Evolutionary conservation across 2,113 vertebrate genomes (phyloP).

Genomic region (Athene cunicularia): DNA sequence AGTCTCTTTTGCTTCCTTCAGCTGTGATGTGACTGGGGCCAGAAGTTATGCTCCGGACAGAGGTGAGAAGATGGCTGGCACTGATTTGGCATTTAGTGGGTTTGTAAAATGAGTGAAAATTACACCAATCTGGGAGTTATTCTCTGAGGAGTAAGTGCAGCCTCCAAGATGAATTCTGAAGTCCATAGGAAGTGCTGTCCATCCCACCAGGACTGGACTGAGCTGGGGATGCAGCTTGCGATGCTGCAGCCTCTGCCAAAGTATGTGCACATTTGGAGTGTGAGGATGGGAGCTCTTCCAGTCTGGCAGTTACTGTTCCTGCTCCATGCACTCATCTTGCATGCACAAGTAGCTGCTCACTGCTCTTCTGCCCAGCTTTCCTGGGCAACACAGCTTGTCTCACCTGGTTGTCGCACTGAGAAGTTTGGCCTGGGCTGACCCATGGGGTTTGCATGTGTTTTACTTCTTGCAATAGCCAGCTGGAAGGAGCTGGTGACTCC

Average conservation of each 20-base stretch:
- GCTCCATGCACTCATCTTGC: neutral
- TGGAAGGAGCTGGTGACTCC: neutral
- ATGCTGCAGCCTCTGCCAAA: neutral
- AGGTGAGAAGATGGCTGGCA: neutral
- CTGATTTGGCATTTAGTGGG: neutral
- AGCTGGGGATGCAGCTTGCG: accelerated
- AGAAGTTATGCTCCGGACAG: neutral
- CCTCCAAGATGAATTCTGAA: neutral
- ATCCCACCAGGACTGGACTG: neutral
- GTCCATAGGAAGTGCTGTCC: neutral
- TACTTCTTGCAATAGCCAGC: neutral
- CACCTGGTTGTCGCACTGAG: neutral
- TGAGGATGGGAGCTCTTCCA: neutral
- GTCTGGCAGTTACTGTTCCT: neutral
- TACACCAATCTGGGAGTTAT: neutral
- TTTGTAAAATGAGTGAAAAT: constrained; percentile 2
- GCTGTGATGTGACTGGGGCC: neutral
- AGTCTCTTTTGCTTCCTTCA: neutral
- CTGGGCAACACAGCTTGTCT: neutral
- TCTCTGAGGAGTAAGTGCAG: neutral
- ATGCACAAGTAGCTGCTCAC: accelerated
- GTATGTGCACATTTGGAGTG: neutral
- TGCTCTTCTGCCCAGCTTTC: neutral
- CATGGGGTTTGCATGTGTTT: neutral
- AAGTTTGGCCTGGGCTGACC: neutral